Percentiles rank a stretch among this genome's conserved stretches.
These are phyloP conservation scores for Drosophila takahashii DNA, from an alignment of 1,140 invertebrate genomes.

Conservation along the genomic window DNA sequence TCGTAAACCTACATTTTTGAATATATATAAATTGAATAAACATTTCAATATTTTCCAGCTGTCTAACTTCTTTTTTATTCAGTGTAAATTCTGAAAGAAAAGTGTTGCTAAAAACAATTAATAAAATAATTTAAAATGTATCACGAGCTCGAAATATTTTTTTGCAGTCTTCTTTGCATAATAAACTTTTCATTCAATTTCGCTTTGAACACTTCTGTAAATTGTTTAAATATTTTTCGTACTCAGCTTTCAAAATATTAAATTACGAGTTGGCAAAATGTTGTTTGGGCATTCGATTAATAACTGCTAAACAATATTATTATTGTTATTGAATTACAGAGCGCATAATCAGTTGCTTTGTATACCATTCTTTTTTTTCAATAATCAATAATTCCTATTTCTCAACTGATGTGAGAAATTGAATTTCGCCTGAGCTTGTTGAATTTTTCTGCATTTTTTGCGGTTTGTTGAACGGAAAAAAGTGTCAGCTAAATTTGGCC, in stretches of 20 bases:
- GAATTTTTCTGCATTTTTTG: slow-evolving; percentile 24
- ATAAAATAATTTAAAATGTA: neutral
- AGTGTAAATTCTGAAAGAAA: too few species aligned
- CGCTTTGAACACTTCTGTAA: neutral
- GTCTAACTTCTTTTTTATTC: too few species aligned
- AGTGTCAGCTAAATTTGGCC: slow-evolving; percentile 37
- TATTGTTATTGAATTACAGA: slow-evolving; percentile 44
- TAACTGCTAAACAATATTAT: slow-evolving; percentile 19
- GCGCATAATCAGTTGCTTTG: neutral
- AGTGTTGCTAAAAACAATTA: too few species aligned
- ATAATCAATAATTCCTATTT: slow-evolving; percentile 25
- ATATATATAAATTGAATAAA: too few species aligned
- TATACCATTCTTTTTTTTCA: slow-evolving; percentile 7
- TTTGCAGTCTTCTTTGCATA: slow-evolving; percentile 4
- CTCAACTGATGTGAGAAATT: slow-evolving; percentile 33
- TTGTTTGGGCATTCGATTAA: slow-evolving; percentile 16
- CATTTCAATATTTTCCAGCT: too few species aligned
- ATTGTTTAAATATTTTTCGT: neutral
- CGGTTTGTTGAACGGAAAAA: slow-evolving; percentile 14
- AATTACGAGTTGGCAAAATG: slow-evolving; percentile 14
- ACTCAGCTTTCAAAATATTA: slow-evolving; percentile 18
- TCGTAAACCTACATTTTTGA: neutral
- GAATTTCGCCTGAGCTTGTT: slow-evolving; percentile 25
- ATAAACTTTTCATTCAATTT: slow-evolving; percentile 4
- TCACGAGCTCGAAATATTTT: neutral